Base-by-base conservation (phyloP, 2,888 invertebrate species). In the Saturnia pavonia region DNA sequence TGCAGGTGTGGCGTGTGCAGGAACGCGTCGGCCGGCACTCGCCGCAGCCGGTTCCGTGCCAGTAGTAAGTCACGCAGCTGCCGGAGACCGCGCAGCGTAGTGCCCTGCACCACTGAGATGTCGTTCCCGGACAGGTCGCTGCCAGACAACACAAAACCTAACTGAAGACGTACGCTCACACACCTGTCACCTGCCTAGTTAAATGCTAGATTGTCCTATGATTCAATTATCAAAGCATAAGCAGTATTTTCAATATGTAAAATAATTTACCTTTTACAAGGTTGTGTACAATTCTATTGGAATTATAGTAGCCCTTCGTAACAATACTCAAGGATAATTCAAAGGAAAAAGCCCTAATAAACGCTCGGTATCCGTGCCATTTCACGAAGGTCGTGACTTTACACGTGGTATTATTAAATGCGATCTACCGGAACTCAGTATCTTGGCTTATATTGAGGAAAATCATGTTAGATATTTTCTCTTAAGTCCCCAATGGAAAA, bases 41-140 rank as follows among this genome's bases (percentile, higher is more conserved):
- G 92, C 74, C 95, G 95, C 82, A 99, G 96, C 76, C 95, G 95
- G 94, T 99, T 99, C 88, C 97, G 95, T 68, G 97, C 96, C 77
- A 98, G 94, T 77, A 97, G 95, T 75, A 99, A 94, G 94, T 98
- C 98, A 82, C 97, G 97, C 81, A 98, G 95, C 74, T 96, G 95
- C 70, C 94, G 94, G 84, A 97, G 95, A 42, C 96, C 96, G 74
- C 94, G 94, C 90, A 99, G 98, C 34, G 96, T 95, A 71, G 93
- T 94, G 22, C 96, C 96, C 76, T 96, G 95, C 82, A 99, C 85
- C 67, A 95, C 94, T 69, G 94, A 91, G 82, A 99, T 97, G 82
- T 92, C 94, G 93, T 99, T 99, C 88, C 96, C 96, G 70, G 98
- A 97, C 89, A 99, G 94, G 92, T 99, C 98, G 85, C 98, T 99